Base-by-base conservation (phyloP, 2,113 vertebrate species). In the Anolis sagrei region DNA sequence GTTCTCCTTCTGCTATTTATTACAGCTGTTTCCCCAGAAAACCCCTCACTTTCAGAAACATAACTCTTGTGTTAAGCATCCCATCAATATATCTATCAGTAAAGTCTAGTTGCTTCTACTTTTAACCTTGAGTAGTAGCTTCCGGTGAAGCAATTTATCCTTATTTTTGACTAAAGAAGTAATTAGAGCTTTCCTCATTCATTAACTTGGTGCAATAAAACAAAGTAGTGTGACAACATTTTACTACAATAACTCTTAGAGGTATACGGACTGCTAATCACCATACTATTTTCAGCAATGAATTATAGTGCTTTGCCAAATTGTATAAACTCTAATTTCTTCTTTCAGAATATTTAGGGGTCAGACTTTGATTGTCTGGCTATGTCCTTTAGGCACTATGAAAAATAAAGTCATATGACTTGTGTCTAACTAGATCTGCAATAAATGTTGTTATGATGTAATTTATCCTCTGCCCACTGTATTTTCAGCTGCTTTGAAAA, bases 151-250 rank as follows among this genome's bases (percentile, higher is more conserved):
- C 39, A 2, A 76, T 86, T 73, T 77, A 51, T 76, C 48, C 62
- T 81, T 32, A 76, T 85, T 85, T 75, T 88, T 66, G 85, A 32
- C 69, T 81, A 89, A 76, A 64, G 81, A 72, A 29, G 9, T 54
- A n/a, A 62, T 66, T 44, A 44, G 14, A 13, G 51, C 64, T 32
- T 18, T 58, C n/a, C 34, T 69, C 29, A 61, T 32, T 36, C 83
- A 69, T 51, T 86, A 54, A 48, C 7, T 81, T 74, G 74, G 23
- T 77, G 48, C 34, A 86, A 54, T 9, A 16, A 86, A 85, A 77
- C 79, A 69, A 69, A 70, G 25, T 25, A 69, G 21, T 61, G 16
- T 36, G 49, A 66, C 62, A 81, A 82, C n/a, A 82, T 82, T 58
- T 81, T 51, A 68, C 25, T 13, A 19, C 23, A 86, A 7, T 49